A percentile compares a stretch with the other conserved stretches of the same genome.
phyloP scores from a whole-genome alignment of 2,113 vertebrate species.

The Triplophysa rosa region DNA sequence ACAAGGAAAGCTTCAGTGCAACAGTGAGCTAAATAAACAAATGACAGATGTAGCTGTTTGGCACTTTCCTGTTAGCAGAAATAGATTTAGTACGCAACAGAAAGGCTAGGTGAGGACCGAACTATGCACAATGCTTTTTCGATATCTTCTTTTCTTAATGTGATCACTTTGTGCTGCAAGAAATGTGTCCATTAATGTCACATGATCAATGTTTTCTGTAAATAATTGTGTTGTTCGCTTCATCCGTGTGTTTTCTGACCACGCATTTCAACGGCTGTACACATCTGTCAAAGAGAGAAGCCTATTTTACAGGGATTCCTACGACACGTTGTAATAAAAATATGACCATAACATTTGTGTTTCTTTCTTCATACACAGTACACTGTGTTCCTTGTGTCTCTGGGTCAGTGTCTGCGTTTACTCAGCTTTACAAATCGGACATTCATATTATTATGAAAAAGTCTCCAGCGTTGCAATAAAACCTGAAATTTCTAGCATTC shows the following conservation, averaged over 20 bases:
- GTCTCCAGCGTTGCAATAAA: too few species aligned
- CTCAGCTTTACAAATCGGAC: too few species aligned
- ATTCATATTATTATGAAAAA: too few species aligned
- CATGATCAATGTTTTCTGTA: slow-evolving; percentile 64
- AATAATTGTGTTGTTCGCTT: slow-evolving; percentile 57
- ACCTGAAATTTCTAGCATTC: too few species aligned
- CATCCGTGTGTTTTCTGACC: not conserved
- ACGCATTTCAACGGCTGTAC: not conserved
- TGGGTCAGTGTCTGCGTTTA: too few species aligned
- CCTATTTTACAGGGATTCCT: not conserved
- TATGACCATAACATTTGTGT: slow-evolving; percentile 60
- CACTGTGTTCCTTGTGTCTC: too few species aligned
- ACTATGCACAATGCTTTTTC: slow-evolving; percentile 79
- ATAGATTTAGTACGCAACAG: slow-evolving; percentile 64
- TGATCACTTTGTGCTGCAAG: slow-evolving; percentile 55
- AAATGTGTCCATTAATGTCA: slow-evolving; percentile 51
- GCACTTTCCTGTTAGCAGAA: slow-evolving; percentile 76
- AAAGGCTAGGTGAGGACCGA: slow-evolving; percentile 63
- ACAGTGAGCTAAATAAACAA: slow-evolving; percentile 76
- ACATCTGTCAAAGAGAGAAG: not conserved
- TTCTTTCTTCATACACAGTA: not conserved
- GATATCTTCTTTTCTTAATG: slow-evolving; percentile 45
- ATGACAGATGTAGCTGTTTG: slow-evolving; percentile 71
- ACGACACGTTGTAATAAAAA: slow-evolving; percentile 61
- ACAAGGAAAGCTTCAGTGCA: slow-evolving; percentile 73